Percentiles rank a stretch among this genome's conserved stretches.
These are phyloP conservation scores for Phrynocephalus guinanensis DNA, from an alignment of 2,797 vertebrate genomes.

Conservation along the genomic window DNA sequence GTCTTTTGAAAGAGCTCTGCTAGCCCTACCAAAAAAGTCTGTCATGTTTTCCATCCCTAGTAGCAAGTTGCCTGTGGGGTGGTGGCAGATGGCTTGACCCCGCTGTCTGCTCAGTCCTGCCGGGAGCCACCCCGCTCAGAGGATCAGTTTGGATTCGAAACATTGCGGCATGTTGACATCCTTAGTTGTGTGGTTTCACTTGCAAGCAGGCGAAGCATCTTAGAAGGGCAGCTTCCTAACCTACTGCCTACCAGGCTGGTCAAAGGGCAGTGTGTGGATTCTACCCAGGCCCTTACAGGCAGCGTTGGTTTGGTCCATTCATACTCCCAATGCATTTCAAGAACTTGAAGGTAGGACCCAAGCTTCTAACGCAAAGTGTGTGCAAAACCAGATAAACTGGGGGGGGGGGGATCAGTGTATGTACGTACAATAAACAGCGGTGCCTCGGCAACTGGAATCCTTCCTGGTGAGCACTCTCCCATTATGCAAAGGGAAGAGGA, in stretches of 20 bases:
- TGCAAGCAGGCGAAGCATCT: conserved; percentile 21
- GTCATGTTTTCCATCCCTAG: neutral
- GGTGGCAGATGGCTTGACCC: conserved; percentile 2
- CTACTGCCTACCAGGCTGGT: neutral
- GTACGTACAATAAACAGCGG: neutral
- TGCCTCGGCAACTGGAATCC: neutral
- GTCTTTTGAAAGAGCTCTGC: conserved; percentile 55
- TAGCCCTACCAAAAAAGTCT: conserved; percentile 72
- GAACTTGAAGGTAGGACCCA: neutral
- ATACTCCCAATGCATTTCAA: neutral
- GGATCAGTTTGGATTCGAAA: neutral
- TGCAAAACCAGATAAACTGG: neutral
- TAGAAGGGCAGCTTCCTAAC: neutral
- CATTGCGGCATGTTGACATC: conserved; percentile 26
- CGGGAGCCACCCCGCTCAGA: neutral
- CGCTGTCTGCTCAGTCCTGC: conserved; percentile 40
- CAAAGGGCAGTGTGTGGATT: neutral
- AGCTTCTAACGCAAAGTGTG: neutral
- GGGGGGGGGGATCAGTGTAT: neutral
- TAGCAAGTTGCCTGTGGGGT: conserved; percentile 11
- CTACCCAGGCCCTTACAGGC: neutral
- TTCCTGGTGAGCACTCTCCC: neutral
- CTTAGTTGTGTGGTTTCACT: conserved; percentile 27
- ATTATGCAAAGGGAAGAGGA: neutral
- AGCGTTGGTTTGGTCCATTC: conserved; percentile 7